phyloP scores from a whole-genome alignment of 1,140 invertebrate genomes.

The Sarcophaga bullata region DNA sequence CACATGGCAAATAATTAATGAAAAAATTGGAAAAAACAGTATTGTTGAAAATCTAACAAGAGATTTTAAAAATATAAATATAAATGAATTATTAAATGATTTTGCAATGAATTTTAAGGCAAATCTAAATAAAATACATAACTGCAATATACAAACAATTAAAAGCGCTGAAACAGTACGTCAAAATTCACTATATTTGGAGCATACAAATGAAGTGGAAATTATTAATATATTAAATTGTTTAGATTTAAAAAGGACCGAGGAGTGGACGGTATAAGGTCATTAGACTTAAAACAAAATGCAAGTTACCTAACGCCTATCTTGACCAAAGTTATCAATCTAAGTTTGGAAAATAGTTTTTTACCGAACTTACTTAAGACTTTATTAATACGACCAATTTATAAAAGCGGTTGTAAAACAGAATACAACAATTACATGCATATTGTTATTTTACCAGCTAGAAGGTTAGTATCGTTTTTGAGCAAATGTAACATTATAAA shows the following conservation, averaged over 20 bases:
- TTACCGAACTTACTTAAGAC: too few relatives aligned
- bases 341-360: too few relatives aligned
- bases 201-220: neutral
- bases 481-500: constrained; percentile 23
- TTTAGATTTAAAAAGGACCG: neutral
- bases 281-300: neutral
- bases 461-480: neutral
- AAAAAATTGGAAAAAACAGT: constrained; percentile 6
- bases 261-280: neutral
- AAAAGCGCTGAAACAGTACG: neutral
- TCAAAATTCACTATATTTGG: neutral
- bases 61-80: neutral
- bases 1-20: constrained; percentile 6
- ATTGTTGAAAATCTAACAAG: neutral
- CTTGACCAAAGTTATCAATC: neutral
- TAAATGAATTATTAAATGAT: constrained; percentile 13
- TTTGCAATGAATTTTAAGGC: neutral
- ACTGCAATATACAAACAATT: too few relatives aligned
- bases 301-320: neutral
- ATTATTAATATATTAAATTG: neutral
- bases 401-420: constrained; percentile 20
- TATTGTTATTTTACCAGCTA: neutral
- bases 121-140: neutral
- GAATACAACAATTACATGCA: constrained; percentile 17
- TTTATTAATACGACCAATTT: neutral